Evolutionary conservation across 2,888 invertebrate genomes (phyloP), one percentile per base, ranked within the genome.

Genomic region (Stomorhina lunata): DNA sequence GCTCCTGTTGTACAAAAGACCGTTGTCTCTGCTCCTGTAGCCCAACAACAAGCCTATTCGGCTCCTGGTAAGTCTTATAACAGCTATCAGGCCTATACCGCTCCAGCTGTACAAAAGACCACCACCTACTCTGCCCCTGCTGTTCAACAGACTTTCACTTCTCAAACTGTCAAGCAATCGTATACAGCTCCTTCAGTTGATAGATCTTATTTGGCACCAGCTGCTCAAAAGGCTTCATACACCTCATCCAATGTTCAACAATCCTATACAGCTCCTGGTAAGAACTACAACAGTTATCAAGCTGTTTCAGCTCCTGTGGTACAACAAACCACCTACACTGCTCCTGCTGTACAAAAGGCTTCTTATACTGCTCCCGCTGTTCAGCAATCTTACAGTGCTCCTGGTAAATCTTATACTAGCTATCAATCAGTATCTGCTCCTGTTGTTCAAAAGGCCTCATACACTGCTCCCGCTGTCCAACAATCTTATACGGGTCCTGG

Each of bases 101-200:
- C 69, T 1, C 73, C 83, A 5, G 48, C 7, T 20, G n/a, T 37
- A 5, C 66, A 68, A 34, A 65, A 34, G 6, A 29, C 72, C 22
- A 63, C 57, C 2, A 53, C 34, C 0, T 79, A 50, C 9, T 15
- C 55, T 1, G 65, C 69, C 0, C 78, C 77, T 2, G 53, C 50
- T n/a, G 48, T 32, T 0, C 68, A 65, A 34, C 71, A 76, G 50
- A 57, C 37, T 6, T 66, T 34, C 29, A 63, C 75, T 9, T 61
- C 81, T 9, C 50, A 63, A 29, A 32, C 71, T 9, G 17, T 57
- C 9, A 50, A 61, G 29, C 65, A 73, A 63, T 37, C 81, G 1
- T 84, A 83, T 29, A 57, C 66, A 27, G 77, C 84, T 25, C 79
- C 80, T 32, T 63, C 59, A 61, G 45, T 66, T n/a, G 75, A 45